These are phyloP conservation scores for Seriola aureovittata DNA, from an alignment of 2,113 vertebrate species.

Conservation along the genomic window DNA sequence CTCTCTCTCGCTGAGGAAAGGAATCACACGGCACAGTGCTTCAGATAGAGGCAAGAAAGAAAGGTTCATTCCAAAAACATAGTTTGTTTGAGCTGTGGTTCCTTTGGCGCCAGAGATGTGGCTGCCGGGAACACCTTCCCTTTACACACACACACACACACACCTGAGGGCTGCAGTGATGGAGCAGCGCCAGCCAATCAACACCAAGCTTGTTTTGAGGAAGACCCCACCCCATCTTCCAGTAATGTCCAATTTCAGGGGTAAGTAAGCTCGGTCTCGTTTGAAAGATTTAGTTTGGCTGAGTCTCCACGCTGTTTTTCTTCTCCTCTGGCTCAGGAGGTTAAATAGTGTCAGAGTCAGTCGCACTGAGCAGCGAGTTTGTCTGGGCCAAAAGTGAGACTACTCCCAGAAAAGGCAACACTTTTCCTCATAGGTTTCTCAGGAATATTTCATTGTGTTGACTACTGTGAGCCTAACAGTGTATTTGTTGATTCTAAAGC, in stretches of 20 bases:
- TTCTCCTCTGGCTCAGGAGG: conserved; percentile 71
- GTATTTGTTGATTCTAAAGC: conserved; percentile 61
- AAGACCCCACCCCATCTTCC: conserved; percentile 61
- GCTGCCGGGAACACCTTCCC: conserved; percentile 76
- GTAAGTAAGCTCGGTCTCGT: conserved; percentile 57
- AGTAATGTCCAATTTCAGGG: conserved; percentile 74
- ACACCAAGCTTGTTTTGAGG: conserved; percentile 33
- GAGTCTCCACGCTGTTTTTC: conserved; percentile 64
- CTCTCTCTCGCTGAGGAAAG: conserved; percentile 61
- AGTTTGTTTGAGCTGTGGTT: conserved; percentile 80
- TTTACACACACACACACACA: conserved; percentile 46
- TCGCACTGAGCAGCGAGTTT: conserved; percentile 58
- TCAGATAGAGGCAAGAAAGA: conserved; percentile 67
- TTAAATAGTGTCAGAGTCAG: conserved; percentile 71
- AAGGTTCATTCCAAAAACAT: conserved; percentile 67
- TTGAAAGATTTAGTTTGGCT: conserved; percentile 75
- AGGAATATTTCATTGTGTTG: conserved; percentile 49
- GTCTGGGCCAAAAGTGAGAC: conserved; percentile 65
- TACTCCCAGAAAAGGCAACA: conserved; percentile 65
- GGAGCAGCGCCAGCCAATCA: conserved; percentile 61
- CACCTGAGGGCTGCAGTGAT: conserved; percentile 72
- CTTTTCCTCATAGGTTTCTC: conserved; percentile 44
- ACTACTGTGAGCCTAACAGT: background rate
- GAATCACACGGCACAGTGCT: conserved; percentile 58
- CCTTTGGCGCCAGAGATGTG: conserved; percentile 71